Base-by-base conservation (phyloP, 2,797 vertebrate genomes). In the Sus cebifrons region DNA sequence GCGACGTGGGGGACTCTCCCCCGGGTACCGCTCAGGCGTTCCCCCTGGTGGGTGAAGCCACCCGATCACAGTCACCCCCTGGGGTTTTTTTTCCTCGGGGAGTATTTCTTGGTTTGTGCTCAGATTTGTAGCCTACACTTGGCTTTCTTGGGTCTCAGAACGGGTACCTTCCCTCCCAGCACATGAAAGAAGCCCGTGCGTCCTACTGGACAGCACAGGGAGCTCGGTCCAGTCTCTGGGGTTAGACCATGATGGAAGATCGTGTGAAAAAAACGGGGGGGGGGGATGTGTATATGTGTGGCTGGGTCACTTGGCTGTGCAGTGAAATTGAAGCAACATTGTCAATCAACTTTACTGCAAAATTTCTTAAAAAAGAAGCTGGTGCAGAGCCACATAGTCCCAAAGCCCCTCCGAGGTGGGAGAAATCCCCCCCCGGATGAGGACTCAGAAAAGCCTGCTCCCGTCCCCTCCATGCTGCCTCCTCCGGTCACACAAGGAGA, bases 21-120 rank as follows among this genome's bases (percentile, higher is more conserved):
- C 75, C 65, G 92, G 64, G 96, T 89, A 68, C 58, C 25, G 96
- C 71, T 92, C 93, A 82, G 95, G 96, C 89, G 97, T 97, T 90
- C 77, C 2, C 62, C 91, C 85, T 94, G 88, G 78, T 93, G 13
- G 3, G 93, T 93, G 96, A 94, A 85, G 91, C 1, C 3, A 83
- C 89, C 89, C 20, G 12, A 87, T 95, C 18, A 1, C 70, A 91
- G 95, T 75, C 89, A 79, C 68, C 52, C 91, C 71, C 56, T 0
- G 0, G 20, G 25, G 14, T 4, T 64, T 74, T 5, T 64, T 74
- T 93, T 97, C 52, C 54, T 84, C 56, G 20, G 91, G 94, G 81
- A 81, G 16, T 29, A 71, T 75, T 91, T 95, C 67, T 49, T 60
- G 10, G 13, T 92, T 95, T 93, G 25, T 67, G 95, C 67, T 96